A percentile compares a stretch with the other conserved stretches of the same genome.
Evolutionary conservation across 2,113 vertebrate species (phyloP).

Genomic region (Ptyas mucosa): DNA sequence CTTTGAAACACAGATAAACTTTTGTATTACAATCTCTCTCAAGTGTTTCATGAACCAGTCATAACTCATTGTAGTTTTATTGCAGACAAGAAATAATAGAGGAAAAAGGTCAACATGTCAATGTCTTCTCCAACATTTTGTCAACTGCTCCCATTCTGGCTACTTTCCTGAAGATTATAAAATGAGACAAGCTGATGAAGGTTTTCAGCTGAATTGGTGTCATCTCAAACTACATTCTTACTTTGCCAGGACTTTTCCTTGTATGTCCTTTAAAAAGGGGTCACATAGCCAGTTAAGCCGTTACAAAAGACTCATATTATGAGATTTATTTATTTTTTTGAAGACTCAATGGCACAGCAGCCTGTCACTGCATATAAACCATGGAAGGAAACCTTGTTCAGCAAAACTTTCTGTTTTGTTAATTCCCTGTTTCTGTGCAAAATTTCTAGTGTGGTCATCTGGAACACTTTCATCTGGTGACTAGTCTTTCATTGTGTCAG

Average conservation of each 20-base stretch:
- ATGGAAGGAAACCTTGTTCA: not conserved
- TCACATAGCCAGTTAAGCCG: not conserved
- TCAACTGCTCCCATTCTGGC: slow-evolving; percentile 13
- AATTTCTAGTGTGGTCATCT: not conserved
- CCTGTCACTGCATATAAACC: not conserved
- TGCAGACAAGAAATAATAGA: not conserved
- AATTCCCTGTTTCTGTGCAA: not conserved
- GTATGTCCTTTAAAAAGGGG: no score
- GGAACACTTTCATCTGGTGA: not conserved
- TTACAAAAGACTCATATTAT: not conserved
- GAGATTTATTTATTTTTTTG: not conserved
- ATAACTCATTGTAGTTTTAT: not conserved
- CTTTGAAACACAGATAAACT: slow-evolving; percentile 1
- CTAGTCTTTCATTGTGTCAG: no score
- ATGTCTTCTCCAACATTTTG: not conserved
- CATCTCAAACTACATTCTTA: not conserved
- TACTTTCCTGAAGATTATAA: slow-evolving; percentile 30
- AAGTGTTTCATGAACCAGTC: not conserved
- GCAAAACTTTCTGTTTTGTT: not conserved
- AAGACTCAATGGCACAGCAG: not conserved
- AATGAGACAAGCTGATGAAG: slow-evolving; percentile 11
- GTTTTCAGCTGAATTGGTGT: not conserved
- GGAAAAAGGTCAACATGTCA: slow-evolving; percentile 16
- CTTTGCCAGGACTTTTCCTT: not conserved
- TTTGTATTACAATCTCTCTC: not conserved